phyloP scores from a whole-genome alignment of 2,113 vertebrate species.

The Okapia johnstoni region DNA sequence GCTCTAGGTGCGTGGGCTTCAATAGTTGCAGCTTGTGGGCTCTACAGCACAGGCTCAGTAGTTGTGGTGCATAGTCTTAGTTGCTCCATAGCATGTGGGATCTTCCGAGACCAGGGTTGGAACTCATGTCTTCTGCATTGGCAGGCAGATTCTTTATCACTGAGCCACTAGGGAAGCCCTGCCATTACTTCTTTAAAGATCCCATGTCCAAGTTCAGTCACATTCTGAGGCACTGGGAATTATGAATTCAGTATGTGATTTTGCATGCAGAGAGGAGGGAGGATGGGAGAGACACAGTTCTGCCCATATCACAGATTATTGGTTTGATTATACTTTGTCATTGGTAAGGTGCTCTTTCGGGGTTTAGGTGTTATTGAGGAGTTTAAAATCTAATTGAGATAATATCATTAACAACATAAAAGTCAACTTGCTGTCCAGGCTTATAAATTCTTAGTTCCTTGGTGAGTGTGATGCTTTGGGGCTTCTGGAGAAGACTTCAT shows the following conservation, averaged over 20 bases:
- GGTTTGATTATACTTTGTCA: background rate
- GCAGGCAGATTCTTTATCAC: background rate
- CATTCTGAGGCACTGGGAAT: background rate
- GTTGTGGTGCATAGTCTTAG: background rate
- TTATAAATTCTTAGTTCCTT: background rate
- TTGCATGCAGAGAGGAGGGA: background rate
- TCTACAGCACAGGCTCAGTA: background rate
- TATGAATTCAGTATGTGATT: background rate
- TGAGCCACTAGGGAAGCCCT: background rate
- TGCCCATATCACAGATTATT: accelerated
- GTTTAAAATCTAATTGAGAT: background rate
- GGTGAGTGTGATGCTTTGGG: background rate
- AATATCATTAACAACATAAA: background rate
- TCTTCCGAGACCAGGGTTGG: background rate
- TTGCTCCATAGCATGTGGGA: background rate
- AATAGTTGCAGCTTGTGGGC: background rate
- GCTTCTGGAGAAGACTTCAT: background rate
- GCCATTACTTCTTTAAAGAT: background rate
- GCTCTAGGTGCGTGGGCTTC: background rate
- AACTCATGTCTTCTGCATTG: background rate
- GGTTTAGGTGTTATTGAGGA: background rate
- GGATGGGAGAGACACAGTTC: background rate
- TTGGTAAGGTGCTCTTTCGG: background rate
- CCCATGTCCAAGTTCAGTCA: accelerated
- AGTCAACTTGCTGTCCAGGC: background rate